phyloP scores from a whole-genome alignment of 92 coral and sea anemone genomes.

The Palythoa caribaeorum region DNA sequence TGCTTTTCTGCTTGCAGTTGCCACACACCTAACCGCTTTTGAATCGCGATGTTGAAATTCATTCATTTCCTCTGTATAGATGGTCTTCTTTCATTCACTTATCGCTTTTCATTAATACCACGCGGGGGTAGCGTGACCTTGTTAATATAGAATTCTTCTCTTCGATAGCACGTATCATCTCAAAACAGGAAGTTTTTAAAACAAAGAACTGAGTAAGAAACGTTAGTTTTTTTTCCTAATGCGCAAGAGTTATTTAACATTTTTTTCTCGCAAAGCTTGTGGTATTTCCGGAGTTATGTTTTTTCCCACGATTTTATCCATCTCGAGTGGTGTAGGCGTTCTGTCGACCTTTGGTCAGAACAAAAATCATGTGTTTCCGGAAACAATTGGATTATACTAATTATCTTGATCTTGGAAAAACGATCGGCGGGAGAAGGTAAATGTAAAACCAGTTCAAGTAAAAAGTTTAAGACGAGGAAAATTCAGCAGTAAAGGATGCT shows the following conservation, averaged over 20 bases:
- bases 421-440: too few species aligned
- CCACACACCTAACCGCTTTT: background rate
- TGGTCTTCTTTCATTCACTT: background rate
- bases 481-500: too few species aligned
- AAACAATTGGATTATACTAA: too few species aligned
- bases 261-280: background rate
- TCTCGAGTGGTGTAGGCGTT: background rate
- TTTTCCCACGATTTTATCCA: background rate
- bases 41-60: background rate
- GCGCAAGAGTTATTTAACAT: background rate
- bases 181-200: background rate
- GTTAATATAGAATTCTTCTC: background rate
- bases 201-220: background rate
- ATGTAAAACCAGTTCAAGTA: too few species aligned
- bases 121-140: conserved; percentile 37
- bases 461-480: too few species aligned
- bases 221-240: background rate
- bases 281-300: background rate
- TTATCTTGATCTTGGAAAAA: too few species aligned
- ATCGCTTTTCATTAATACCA: background rate
- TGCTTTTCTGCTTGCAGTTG: background rate
- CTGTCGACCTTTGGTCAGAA: conserved; percentile 26
- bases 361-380: conserved; percentile 16
- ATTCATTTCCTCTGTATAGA: background rate
- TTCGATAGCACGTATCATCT: background rate